Evolutionary conservation across 2,113 vertebrate species (phyloP).

Genomic region (Cygnus buccinator): DNA sequence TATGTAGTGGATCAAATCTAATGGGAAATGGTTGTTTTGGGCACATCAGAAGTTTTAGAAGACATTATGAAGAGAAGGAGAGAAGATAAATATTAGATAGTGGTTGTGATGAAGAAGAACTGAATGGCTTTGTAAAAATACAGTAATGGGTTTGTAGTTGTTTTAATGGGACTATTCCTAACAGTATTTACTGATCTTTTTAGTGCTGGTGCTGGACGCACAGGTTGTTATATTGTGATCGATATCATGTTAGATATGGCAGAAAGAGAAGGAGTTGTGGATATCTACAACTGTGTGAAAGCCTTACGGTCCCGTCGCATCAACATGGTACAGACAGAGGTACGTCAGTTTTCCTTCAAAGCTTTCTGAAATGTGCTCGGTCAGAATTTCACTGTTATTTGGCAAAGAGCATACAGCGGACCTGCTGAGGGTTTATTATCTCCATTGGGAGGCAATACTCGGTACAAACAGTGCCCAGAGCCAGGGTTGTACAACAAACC

Average conservation of each 20-base stretch:
- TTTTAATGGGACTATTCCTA: not conserved
- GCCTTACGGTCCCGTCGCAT: slow-evolving; percentile 95
- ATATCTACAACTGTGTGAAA: slow-evolving; percentile 99
- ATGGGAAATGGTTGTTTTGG: not conserved
- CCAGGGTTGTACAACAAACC: not conserved
- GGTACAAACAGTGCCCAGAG: rapidly evolving
- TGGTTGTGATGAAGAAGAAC: not conserved
- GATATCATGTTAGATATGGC: slow-evolving; percentile 99
- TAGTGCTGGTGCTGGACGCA: slow-evolving; percentile 95
- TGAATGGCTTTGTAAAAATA: not conserved
- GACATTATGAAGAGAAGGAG: not conserved
- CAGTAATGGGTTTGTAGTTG: not conserved
- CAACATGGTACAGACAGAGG: slow-evolving; percentile 99
- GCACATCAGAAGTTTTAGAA: not conserved
- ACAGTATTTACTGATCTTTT: not conserved
- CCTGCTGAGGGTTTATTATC: not conserved
- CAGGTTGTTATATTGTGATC: slow-evolving; percentile 97
- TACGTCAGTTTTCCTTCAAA: slow-evolving; percentile 59
- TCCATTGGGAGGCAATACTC: not conserved
- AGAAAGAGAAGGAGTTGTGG: slow-evolving; percentile 96
- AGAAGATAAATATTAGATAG: not conserved
- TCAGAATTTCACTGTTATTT: not conserved
- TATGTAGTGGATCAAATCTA: not conserved
- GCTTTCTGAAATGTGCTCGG: not conserved
- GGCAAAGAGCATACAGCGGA: not conserved